These are phyloP conservation scores for Prosapia bicincta DNA, from an alignment of 2,888 invertebrate species.

Conservation along the genomic window DNA sequence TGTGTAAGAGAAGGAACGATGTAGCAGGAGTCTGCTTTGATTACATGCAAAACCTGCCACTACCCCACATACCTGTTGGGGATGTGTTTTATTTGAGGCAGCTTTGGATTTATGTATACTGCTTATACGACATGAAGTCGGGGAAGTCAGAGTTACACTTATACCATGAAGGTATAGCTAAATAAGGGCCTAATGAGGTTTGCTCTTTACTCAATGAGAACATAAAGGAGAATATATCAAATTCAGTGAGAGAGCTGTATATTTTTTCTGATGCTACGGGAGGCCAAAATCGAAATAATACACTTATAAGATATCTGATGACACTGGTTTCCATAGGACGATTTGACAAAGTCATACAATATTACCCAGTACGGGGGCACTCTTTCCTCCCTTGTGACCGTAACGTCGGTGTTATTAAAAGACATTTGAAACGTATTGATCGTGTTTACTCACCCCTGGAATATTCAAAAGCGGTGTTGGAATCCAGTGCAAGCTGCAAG, in stretches of 20 bases:
- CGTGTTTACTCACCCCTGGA: constrained; percentile 25
- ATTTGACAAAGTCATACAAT: constrained; percentile 31
- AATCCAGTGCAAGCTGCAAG: background rate
- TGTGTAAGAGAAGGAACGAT: constrained; percentile 31
- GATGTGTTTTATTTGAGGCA: constrained; percentile 35
- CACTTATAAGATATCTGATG: constrained; percentile 25
- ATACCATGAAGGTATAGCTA: constrained; percentile 38
- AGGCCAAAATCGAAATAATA: constrained; percentile 39
- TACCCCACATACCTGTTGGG: constrained; percentile 41
- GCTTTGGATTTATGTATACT: constrained; percentile 29
- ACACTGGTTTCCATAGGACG: constrained; percentile 26
- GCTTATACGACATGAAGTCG: constrained; percentile 35
- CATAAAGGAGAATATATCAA: constrained; percentile 7
- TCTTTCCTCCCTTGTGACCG: constrained; percentile 34
- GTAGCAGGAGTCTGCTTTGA: constrained; percentile 39
- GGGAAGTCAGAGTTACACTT: constrained; percentile 36
- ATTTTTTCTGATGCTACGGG: constrained; percentile 40
- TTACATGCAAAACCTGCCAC: constrained; percentile 38
- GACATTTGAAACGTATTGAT: constrained; percentile 21
- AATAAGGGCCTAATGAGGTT: constrained; percentile 33
- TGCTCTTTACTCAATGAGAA: constrained; percentile 27
- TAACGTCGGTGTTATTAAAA: constrained; percentile 31
- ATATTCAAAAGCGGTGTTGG: background rate
- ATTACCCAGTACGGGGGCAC: constrained; percentile 33
- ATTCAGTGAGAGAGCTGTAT: constrained; percentile 27